Percentiles rank a stretch among this genome's conserved stretches.
These are phyloP conservation scores for Bombus breviceps DNA, from an alignment of 1,140 invertebrate species.

Conservation along the genomic window DNA sequence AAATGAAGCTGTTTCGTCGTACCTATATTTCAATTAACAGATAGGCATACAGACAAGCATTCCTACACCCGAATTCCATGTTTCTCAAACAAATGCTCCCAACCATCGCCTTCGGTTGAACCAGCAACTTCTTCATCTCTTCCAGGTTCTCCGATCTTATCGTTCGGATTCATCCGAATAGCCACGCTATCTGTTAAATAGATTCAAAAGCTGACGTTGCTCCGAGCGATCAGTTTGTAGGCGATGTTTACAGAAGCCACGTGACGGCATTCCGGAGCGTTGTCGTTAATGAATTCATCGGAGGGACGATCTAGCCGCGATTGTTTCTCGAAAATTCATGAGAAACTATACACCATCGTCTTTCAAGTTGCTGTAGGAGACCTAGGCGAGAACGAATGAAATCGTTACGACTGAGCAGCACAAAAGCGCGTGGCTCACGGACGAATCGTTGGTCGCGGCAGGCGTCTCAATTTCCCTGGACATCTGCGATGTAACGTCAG, in stretches of 20 bases:
- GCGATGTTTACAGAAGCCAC: constrained; percentile 30
- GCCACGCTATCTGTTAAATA: neutral
- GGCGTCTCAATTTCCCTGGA: constrained; percentile 47
- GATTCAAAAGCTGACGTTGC: constrained; percentile 23
- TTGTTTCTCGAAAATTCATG: constrained; percentile 10
- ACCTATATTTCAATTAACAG: neutral
- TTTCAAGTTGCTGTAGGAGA: no score
- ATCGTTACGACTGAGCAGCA: neutral
- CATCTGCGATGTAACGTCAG: constrained; percentile 34
- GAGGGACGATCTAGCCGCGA: neutral
- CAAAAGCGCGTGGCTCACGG: neutral
- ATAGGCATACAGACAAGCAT: neutral
- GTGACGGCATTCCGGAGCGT: constrained; percentile 21
- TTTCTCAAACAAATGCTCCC: neutral
- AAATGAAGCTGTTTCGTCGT: neutral
- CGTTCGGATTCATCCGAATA: constrained; percentile 3
- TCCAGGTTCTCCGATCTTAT: constrained; percentile 6
- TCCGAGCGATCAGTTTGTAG: neutral
- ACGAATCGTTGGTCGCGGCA: constrained; percentile 29
- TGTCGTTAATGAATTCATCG: constrained; percentile 31
- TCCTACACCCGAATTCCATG: neutral
- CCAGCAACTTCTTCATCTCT: neutral
- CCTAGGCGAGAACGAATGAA: neutral
- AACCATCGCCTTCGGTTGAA: neutral
- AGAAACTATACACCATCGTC: neutral